A percentile compares a stretch with the other conserved stretches of the same genome.
These are phyloP conservation scores for Harpalus rubripes DNA, from an alignment of 2,888 invertebrate species.

Conservation along the genomic window DNA sequence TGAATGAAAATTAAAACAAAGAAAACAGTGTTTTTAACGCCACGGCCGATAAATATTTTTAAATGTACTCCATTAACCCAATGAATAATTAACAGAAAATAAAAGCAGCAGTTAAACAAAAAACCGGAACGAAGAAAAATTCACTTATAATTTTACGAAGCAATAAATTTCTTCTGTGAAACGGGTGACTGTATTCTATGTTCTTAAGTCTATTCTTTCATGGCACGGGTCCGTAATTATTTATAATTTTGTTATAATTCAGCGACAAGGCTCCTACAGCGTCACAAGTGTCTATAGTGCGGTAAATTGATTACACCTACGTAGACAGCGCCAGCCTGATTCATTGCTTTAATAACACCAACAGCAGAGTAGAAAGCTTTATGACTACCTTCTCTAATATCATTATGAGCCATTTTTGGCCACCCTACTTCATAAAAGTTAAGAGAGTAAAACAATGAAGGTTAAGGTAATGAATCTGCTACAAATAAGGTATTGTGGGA, in stretches of 20 bases:
- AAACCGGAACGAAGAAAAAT: neutral
- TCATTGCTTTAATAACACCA: constrained; percentile 45
- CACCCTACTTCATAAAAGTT: neutral
- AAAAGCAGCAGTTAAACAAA: neutral
- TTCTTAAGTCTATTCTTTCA: neutral
- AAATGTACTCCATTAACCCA: neutral
- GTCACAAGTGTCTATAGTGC: constrained; percentile 3
- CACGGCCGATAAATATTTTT: neutral
- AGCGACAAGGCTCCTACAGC: constrained; percentile 14
- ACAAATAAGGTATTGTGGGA: neutral
- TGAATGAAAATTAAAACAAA: neutral
- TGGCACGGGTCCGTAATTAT: neutral
- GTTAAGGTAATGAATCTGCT: neutral
- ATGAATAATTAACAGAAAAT: constrained; percentile 4
- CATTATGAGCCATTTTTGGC: constrained; percentile 33
- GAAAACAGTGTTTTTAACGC: neutral
- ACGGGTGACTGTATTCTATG: neutral
- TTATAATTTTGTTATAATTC: constrained; percentile 46
- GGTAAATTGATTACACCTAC: constrained; percentile 45
- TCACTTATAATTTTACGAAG: neutral
- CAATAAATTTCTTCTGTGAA: neutral
- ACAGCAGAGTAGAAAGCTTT: constrained; percentile 11
- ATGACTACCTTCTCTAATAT: constrained; percentile 17
- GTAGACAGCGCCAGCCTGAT: constrained; percentile 11
- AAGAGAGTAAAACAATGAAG: neutral